Evolutionary conservation across 2,888 invertebrate genomes (phyloP).

Genomic region (Suillia variegata): DNA sequence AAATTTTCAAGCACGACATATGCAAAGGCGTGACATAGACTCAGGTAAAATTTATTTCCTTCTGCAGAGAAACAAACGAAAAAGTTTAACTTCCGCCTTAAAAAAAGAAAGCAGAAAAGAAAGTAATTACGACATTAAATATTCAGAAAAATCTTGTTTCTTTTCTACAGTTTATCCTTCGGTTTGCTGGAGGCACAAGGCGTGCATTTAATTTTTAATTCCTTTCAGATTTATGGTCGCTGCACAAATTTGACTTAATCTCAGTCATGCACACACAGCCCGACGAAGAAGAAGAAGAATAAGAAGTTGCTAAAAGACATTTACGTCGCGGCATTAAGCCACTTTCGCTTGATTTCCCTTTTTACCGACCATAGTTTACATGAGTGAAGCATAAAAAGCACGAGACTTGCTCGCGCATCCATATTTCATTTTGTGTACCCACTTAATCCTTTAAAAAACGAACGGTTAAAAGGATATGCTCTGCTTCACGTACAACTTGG

Average conservation of each 20-base stretch:
- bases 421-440: slow-evolving; percentile 30
- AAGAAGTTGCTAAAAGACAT: slow-evolving; percentile 3
- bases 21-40: slow-evolving; percentile 50
- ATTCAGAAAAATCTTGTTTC: background rate
- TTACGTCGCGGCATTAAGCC: slow-evolving; percentile 8
- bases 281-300: background rate
- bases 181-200: slow-evolving; percentile 2
- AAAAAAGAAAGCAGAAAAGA: too few relatives aligned
- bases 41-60: slow-evolving; percentile 50
- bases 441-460: slow-evolving; percentile 32
- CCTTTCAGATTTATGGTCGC: slow-evolving; percentile 49
- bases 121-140: slow-evolving; percentile 17
- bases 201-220: slow-evolving; percentile 52
- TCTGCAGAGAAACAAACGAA: slow-evolving; percentile 22
- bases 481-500: slow-evolving; percentile 17
- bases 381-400: background rate
- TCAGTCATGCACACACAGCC: slow-evolving; percentile 24
- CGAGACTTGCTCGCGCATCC: slow-evolving; percentile 10
- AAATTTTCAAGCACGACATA: slow-evolving; percentile 49
- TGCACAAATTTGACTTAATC: slow-evolving; percentile 51
- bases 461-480: slow-evolving; percentile 13
- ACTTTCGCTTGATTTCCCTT: slow-evolving; percentile 15
- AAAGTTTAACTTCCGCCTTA: slow-evolving; percentile 9
- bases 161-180: background rate
- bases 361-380: slow-evolving; percentile 2